Evolutionary conservation across 2,113 vertebrate genomes (phyloP).

Genomic region (Proterorhinus semilunaris): DNA sequence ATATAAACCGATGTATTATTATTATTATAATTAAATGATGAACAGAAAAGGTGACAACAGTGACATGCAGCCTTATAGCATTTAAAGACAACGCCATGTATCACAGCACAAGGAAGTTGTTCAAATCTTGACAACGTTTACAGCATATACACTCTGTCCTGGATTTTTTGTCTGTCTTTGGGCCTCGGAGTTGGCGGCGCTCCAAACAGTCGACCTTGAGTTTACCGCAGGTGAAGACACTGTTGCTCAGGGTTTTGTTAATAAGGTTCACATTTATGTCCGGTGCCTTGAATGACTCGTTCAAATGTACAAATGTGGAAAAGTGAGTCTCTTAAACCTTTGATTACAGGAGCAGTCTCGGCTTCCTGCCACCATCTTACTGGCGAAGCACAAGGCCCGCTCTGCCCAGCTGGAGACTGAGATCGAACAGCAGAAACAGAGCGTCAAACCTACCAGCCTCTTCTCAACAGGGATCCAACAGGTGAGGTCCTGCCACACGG

Average conservation of each 20-base stretch:
- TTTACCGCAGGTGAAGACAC: conserved; percentile 62
- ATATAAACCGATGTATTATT: no score
- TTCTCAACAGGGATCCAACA: conserved; percentile 98
- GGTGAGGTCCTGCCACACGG: conserved; percentile 76
- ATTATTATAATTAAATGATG: no score
- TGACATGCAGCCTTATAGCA: no score
- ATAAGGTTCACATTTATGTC: conserved; percentile 37
- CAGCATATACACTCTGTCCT: conserved; percentile 41
- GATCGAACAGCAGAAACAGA: conserved; percentile 87
- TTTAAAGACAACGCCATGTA: no score
- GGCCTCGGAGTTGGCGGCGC: conserved; percentile 50
- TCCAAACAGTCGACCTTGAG: conserved; percentile 63
- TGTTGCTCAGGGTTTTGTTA: conserved; percentile 38
- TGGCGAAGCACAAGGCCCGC: conserved; percentile 94
- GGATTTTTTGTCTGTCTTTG: conserved; percentile 39
- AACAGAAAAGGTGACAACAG: no score
- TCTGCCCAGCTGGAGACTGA: conserved; percentile 88
- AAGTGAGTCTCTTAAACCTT: conserved; percentile 6
- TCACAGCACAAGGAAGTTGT: background rate
- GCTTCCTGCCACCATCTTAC: conserved; percentile 89
- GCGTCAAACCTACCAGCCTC: conserved; percentile 83
- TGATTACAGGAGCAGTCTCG: conserved; percentile 86
- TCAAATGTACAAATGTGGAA: background rate
- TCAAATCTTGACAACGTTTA: background rate
- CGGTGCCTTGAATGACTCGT: conserved; percentile 25